phyloP scores from a whole-genome alignment of 2,797 vertebrate species.

The Molothrus aeneus region DNA sequence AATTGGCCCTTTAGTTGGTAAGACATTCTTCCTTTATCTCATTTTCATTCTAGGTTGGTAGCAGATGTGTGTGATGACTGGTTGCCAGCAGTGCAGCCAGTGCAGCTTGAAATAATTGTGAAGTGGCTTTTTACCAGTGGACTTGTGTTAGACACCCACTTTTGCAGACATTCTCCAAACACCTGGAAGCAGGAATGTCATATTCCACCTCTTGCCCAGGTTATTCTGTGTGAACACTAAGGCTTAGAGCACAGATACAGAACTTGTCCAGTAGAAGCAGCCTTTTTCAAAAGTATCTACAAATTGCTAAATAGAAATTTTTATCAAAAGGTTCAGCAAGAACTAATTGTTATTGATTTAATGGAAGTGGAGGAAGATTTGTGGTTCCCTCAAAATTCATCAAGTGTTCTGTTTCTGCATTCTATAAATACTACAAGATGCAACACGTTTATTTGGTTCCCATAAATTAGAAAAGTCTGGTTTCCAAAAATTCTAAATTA shows the following conservation, averaged over 20 bases:
- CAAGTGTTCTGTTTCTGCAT: slow-evolving; percentile 65
- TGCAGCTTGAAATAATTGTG: neutral
- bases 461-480: slow-evolving; percentile 76
- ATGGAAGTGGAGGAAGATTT: slow-evolving; percentile 62
- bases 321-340: slow-evolving; percentile 73
- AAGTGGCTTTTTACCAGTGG: neutral
- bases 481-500: slow-evolving; percentile 69
- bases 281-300: slow-evolving; percentile 68
- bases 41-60: neutral
- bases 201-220: neutral
- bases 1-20: slow-evolving; percentile 59
- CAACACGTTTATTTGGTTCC: slow-evolving; percentile 70
- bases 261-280: slow-evolving; percentile 55
- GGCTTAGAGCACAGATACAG: slow-evolving; percentile 25
- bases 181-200: neutral
- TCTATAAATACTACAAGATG: slow-evolving; percentile 71
- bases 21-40: slow-evolving; percentile 58
- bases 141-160: neutral
- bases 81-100: neutral
- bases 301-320: slow-evolving; percentile 74
- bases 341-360: slow-evolving; percentile 38
- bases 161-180: neutral
- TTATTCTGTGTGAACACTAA: slow-evolving; percentile 1
- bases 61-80: neutral
- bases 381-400: slow-evolving; percentile 71